Evolutionary conservation across 2,797 vertebrate genomes (phyloP), one percentile per base, ranked within the genome.

Genomic region (Tolypeutes matacus): DNA sequence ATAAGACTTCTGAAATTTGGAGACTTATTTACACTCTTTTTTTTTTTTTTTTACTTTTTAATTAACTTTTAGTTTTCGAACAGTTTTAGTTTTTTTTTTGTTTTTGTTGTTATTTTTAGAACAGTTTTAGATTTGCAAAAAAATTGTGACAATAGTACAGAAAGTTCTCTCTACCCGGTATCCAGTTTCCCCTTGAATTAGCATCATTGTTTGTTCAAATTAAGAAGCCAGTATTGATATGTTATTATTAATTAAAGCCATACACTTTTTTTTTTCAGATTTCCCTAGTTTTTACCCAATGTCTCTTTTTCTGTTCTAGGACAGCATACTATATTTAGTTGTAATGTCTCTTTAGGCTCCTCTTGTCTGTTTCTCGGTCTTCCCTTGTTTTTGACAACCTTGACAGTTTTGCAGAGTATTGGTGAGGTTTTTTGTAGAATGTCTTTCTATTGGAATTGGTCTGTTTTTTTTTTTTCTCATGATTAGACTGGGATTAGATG

Each of bases 21-120:
- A 53, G 36, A 3, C 49, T 95, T 88, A 62, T 58, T 93, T 34
- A 31, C 21, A 36, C 8, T 69, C 21, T 69, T 42, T 21, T 75
- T 93, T 86, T 18, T 69, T 42, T 21, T 75, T 93, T 86, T 18
- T 31, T 11, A 60, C 69, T 36, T 86, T 75, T 67, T 10, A 93
- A 70, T 46, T 80, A 60, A 53, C 39, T 62, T 65, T 51, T 69
- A 65, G 65, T 87, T 95, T 90, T 56, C 67, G 8, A 73, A 64
- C 7, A 84, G 65, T 31, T 84, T 67, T 62, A 73, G 46, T n/a
- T n/a, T n/a, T n/a, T n/a, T n/a, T n/a, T n/a, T n/a, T n/a, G n/a
- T n/a, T n/a, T n/a, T n/a, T n/a, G n/a, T n/a, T n/a, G n/a, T n/a
- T n/a, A n/a, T n/a, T n/a, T n/a, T 90, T 56, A 73, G 8, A 73